These are phyloP conservation scores for Entomyzon cyanotis DNA, from an alignment of 2,113 vertebrate genomes.

Conservation along the genomic window DNA sequence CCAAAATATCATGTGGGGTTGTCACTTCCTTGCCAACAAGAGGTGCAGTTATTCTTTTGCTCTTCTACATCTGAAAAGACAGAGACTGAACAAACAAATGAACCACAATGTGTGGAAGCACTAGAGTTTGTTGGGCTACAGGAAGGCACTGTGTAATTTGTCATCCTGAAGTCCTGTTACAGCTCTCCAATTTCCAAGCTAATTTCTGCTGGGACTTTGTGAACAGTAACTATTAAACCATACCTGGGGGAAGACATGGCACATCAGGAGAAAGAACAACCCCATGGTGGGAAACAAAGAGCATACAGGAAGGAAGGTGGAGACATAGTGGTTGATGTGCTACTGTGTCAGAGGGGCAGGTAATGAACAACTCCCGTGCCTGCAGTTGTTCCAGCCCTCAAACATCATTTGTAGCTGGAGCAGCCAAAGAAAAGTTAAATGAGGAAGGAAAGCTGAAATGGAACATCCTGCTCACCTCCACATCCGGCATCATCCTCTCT, in stretches of 20 bases:
- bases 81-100: background rate
- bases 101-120: background rate
- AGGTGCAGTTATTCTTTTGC: background rate
- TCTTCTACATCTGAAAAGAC: background rate
- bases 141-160: background rate
- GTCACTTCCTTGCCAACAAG: background rate
- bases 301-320: background rate
- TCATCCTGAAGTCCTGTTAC: background rate
- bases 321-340: background rate
- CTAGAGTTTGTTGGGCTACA: background rate
- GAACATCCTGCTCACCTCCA: conserved; percentile 54
- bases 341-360: background rate
- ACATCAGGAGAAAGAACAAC: background rate
- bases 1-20: background rate
- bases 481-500: background rate
- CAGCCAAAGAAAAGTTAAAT: conserved; percentile 46
- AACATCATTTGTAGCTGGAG: background rate
- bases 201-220: background rate
- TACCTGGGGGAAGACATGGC: background rate
- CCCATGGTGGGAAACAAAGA: background rate
- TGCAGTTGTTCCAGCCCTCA: background rate
- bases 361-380: background rate
- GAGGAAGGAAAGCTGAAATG: conserved; percentile 59
- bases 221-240: background rate
- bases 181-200: background rate